Evolutionary conservation across 2,888 invertebrate species (phyloP).

Genomic region (Nephrotoma flavescens): DNA sequence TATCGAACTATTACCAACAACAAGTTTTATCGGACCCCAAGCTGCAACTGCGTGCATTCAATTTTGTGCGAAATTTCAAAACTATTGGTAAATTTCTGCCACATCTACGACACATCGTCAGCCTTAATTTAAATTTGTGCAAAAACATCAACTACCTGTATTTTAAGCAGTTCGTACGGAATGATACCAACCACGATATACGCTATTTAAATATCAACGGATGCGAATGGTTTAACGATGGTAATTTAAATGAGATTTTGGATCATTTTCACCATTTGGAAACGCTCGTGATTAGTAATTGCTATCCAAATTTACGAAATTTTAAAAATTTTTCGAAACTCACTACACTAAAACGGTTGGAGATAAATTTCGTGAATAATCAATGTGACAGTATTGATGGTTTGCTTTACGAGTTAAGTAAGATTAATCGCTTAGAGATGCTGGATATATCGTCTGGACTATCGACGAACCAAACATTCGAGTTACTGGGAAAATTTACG

Average conservation of each 20-base stretch:
- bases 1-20: background rate
- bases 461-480: background rate
- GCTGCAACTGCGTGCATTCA: background rate
- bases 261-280: background rate
- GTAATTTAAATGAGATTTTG: background rate
- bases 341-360: background rate
- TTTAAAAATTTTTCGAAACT: background rate
- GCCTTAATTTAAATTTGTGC: background rate
- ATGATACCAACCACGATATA: background rate
- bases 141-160: background rate
- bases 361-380: slow-evolving; percentile 2
- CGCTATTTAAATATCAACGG: background rate
- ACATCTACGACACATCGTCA: background rate
- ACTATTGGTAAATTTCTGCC: background rate
- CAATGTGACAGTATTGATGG: background rate
- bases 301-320: background rate
- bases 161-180: background rate
- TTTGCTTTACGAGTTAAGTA: background rate
- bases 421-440: background rate
- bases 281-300: background rate
- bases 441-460: background rate
- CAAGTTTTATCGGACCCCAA: background rate
- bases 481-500: background rate
- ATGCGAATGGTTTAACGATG: slow-evolving; percentile 1
- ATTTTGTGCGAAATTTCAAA: background rate